Base-by-base conservation (phyloP, 2,888 invertebrate species). In the Eucriotettix oculatus region DNA sequence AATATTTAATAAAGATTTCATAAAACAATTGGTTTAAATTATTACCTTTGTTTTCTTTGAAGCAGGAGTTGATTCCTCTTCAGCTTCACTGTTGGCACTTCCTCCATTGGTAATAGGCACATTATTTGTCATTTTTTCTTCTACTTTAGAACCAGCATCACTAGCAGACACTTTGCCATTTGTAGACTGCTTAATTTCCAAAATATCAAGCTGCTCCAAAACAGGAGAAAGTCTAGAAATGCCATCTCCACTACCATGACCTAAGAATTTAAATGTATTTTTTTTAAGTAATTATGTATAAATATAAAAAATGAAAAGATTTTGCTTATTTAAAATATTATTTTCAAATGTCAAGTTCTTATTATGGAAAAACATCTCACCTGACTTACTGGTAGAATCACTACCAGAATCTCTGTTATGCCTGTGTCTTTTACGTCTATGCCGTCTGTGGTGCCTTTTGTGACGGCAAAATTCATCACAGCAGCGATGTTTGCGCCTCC, bases 401-500 rank as follows among this genome's bases (percentile, higher is more conserved):
- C 59, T 59, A 17, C 60, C 54, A 16, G 56, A 60, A 16, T 62
- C 61, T 54, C 58, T 62, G 17, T 56, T 52, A 68, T 87, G 86
- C 63, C 82, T 83, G 70, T 87, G 89, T 72, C 87, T 87, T 67
- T 88, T 87, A 68, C 87, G 87, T 62, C 80, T 79, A 61, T 82
- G 79, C 66, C 74, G 72, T 62, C 72, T 72, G 58, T 74, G 74
- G 53, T 60, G 63, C 56, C 60, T 56, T 59, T 69, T 72, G 66
- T 85, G 85, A 67, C 85, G 86, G 68, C 86, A 83, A 65, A 81
- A 79, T 63, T 85, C 84, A 63, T 84, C 85, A 54, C 52, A 79
- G 67, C 83, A 84, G 70, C 82, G 83, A 68, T 85, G 85, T 67
- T 82, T 84, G 66, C 79, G 83, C 69, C 83, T 84, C 70, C 83